Percentiles rank a stretch among this genome's conserved stretches.
These are phyloP conservation scores for Pitangus sulphuratus DNA, from an alignment of 2,797 vertebrate genomes.

Conservation along the genomic window DNA sequence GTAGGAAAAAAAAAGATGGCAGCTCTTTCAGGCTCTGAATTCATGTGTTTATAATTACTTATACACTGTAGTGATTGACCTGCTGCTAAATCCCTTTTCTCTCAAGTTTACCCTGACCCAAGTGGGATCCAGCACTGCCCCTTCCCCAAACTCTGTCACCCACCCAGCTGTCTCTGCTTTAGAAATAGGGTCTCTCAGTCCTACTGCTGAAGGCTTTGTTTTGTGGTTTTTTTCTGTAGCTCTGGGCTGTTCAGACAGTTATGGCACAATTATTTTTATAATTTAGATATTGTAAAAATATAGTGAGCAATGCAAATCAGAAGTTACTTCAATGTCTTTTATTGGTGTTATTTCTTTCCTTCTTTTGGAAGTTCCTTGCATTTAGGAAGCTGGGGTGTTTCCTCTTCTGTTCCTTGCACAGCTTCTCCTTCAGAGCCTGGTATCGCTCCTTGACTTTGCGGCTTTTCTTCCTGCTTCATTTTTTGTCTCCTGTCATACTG, in stretches of 20 bases:
- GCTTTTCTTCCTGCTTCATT: background rate
- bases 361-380: background rate
- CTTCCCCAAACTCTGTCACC: background rate
- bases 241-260: background rate
- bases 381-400: background rate
- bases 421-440: background rate
- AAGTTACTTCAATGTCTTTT: background rate
- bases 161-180: background rate
- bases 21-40: background rate
- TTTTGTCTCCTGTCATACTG: conserved; percentile 15
- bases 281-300: background rate
- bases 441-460: background rate
- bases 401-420: background rate
- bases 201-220: background rate
- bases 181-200: background rate
- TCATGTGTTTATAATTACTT: background rate
- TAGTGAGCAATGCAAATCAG: background rate
- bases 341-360: background rate
- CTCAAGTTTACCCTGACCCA: background rate
- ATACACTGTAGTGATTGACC: background rate
- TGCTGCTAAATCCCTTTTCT: background rate
- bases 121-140: background rate
- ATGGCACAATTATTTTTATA: background rate
- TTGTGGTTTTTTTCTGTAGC: rapidly evolving
- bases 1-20: background rate